Conservation (phyloP, 1,140 invertebrate genomes). For the Drosophila pseudoananassae region DNA sequence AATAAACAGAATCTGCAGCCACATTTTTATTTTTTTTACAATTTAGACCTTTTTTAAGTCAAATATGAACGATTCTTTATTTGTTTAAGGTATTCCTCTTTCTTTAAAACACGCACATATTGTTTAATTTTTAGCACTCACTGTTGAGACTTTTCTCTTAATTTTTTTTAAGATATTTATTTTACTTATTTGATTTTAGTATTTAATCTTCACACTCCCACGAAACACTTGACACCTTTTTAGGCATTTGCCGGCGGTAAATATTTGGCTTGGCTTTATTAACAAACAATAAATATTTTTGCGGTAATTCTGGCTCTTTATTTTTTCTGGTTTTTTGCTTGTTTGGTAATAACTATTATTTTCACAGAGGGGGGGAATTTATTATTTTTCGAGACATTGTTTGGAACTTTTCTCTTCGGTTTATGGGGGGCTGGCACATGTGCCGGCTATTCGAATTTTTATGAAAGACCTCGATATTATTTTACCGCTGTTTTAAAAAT, state of each 20-base stretch:
- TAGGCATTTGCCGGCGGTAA: slow-evolving; percentile 38
- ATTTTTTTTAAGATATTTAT: neutral
- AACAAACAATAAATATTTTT: slow-evolving; percentile 39
- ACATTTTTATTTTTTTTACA: slow-evolving; percentile 31
- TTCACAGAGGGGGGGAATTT: neutral
- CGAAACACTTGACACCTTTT: slow-evolving; percentile 34
- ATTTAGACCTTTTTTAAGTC: neutral
- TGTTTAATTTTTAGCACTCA: slow-evolving; percentile 8
- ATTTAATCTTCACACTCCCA: slow-evolving; percentile 28
- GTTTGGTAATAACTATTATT: slow-evolving; percentile 1
- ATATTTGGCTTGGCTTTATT: slow-evolving; percentile 33
- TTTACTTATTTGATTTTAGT: slow-evolving; percentile 1
- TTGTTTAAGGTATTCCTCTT: neutral
- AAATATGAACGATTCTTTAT: neutral
- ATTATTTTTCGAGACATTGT: too few relatives aligned
- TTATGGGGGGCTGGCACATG: neutral
- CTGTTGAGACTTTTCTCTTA: neutral
- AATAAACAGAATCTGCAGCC: slow-evolving; percentile 46
- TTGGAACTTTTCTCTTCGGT: neutral
- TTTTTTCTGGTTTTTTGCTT: neutral
- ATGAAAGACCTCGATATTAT: neutral
- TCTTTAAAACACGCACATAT: slow-evolving; percentile 27
- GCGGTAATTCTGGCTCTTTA: neutral
- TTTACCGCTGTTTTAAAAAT: neutral
- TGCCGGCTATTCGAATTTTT: slow-evolving; percentile 1